Evolutionary conservation across 2,113 vertebrate species (phyloP).

Genomic region (Australoheros scitulus): DNA sequence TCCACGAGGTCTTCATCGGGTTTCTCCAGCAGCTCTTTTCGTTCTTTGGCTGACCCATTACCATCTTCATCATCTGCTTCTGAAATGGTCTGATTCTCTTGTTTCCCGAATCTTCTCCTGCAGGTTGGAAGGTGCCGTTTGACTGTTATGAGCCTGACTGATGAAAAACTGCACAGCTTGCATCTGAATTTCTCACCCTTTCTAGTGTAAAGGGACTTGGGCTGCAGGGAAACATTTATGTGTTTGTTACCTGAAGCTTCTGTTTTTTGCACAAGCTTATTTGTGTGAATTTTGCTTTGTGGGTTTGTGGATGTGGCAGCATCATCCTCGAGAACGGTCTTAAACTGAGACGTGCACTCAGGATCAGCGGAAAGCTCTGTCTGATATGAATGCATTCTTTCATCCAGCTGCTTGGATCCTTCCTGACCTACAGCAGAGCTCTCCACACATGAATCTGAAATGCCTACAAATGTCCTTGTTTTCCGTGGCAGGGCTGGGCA

Average conservation of each 20-base stretch:
- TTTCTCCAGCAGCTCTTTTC: neutral
- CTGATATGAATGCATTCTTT: neutral
- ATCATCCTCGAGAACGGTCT: neutral
- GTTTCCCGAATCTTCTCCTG: neutral
- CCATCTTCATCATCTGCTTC: neutral
- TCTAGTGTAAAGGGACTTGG: slow-evolving; percentile 11
- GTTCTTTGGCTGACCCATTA: neutral
- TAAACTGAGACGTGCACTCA: neutral
- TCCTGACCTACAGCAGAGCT: neutral
- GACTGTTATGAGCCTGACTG: slow-evolving; percentile 82
- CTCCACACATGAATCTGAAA: neutral
- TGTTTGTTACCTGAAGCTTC: neutral
- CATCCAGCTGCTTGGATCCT: neutral
- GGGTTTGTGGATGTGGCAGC: neutral
- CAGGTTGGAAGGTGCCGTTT: slow-evolving; percentile 81
- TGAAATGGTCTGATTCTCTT: neutral
- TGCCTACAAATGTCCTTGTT: slow-evolving; percentile 60
- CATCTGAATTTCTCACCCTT: slow-evolving; percentile 84
- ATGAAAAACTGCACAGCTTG: slow-evolving; percentile 84
- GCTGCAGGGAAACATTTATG: neutral
- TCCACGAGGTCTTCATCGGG: neutral
- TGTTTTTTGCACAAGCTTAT: neutral
- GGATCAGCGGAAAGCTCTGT: slow-evolving; percentile 14
- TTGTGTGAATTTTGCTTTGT: neutral
- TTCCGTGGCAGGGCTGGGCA: slow-evolving; percentile 80